Conservation (phyloP, 1,140 invertebrate genomes). For the Drosophila aff. region DNA sequence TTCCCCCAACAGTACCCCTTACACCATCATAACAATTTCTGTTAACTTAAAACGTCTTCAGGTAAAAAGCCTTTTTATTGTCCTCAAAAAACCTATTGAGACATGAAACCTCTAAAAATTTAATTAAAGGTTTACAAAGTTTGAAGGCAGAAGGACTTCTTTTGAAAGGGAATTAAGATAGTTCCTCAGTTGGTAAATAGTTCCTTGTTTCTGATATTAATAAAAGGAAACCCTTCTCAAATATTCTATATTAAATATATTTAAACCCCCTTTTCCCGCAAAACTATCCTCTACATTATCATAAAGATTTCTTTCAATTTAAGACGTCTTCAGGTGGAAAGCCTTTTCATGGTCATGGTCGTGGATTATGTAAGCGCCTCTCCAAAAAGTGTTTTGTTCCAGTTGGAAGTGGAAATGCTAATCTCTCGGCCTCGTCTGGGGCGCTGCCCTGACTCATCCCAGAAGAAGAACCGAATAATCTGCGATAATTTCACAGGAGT, state of each 20-base stretch:
- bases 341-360: constrained; percentile 77
- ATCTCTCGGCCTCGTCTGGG: constrained; percentile 39
- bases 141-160: too few relatives aligned
- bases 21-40: neutral
- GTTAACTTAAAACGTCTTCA: constrained; percentile 7
- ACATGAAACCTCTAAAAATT: neutral
- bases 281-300: neutral
- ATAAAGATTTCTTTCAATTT: neutral
- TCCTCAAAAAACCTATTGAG: neutral
- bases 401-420: constrained; percentile 57
- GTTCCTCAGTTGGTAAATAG: too few relatives aligned
- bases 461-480: constrained; percentile 34
- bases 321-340: constrained; percentile 41
- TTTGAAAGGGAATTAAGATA: too few relatives aligned
- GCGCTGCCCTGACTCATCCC: constrained; percentile 35
- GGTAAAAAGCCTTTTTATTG: constrained; percentile 67
- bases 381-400: constrained; percentile 38
- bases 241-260: neutral
- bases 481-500: constrained; percentile 61
- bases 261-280: too few relatives aligned
- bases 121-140: too few relatives aligned
- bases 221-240: neutral
- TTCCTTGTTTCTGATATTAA: too few relatives aligned
- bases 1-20: neutral
- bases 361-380: constrained; percentile 58